These are phyloP conservation scores for Spinus pinus DNA, from an alignment of 2,797 vertebrate species.

Conservation along the genomic window DNA sequence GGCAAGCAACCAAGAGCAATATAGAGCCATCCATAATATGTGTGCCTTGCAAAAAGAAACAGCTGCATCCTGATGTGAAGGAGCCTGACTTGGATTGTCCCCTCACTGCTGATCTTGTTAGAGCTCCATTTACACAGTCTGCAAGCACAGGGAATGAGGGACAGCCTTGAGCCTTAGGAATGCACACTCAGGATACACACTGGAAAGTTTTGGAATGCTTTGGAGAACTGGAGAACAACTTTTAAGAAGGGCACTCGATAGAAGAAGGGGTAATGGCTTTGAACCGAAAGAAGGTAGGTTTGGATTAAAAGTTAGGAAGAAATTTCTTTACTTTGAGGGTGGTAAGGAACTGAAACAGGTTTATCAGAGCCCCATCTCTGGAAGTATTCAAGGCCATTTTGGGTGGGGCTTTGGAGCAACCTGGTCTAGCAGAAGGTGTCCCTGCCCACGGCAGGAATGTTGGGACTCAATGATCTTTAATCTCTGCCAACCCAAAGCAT, in stretches of 20 bases:
- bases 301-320: not conserved
- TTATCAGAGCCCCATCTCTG: not conserved
- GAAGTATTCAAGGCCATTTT: not conserved
- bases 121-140: not conserved
- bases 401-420: not conserved
- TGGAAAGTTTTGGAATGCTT: not conserved
- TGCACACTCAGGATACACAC: not conserved
- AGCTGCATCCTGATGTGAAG: not conserved
- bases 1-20: not conserved
- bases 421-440: not conserved
- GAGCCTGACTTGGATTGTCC: not conserved
- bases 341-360: not conserved
- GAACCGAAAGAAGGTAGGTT: not conserved
- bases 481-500: not conserved
- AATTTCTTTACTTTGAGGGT: not conserved
- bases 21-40: fast-evolving
- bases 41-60: not conserved
- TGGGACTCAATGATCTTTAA: not conserved
- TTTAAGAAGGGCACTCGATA: not conserved
- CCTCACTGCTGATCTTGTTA: not conserved
- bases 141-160: not conserved
- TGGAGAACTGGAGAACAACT: not conserved
- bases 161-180: not conserved
- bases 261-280: not conserved
- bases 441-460: not conserved